Base-by-base conservation (phyloP, 2,797 vertebrate species). In the Zenarchopterus dispar region DNA sequence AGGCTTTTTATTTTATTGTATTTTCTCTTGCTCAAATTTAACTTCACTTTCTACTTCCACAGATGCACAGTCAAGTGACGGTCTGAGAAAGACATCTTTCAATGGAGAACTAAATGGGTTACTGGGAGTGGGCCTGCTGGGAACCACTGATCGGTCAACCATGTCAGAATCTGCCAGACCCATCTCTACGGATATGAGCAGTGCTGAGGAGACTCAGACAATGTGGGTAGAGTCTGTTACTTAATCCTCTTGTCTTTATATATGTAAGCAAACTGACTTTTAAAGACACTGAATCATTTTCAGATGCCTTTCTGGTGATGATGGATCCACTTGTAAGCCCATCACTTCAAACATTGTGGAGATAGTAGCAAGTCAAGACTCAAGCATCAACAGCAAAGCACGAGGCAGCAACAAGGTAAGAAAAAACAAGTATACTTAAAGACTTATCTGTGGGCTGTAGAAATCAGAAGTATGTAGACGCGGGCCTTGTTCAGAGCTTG, bases 41-140 rank as follows among this genome's bases (percentile, higher is more conserved):
- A 41, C 4, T 1, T 13, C 45, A 1, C 2, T 24, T 56, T 45
- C 2, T 8, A 62, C 17, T 73, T 75, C 13, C 23, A 62, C 81
- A 95, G 94, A 93, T 47, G n/a, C 65, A 5, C 90, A 88, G 15
- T 90, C 89, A 57, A 86, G 82, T 55, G 96, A 96, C 53, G 92
- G 73, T 77, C 94, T 92, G 64, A 93, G 94, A 70, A 93, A 94
- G 2, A 83, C 94, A 1, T 93, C 96, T 0, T 98, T 96, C 52
- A 99, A 98, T 19, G 96, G 97, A 57, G 97, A 99, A 73, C 91
- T 99, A 71, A 99, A 99, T n/a, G 97, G 98, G 1, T 89, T 98
- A 60, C 82, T 98, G 88, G 96, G 96, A 73, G 87, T 74, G 0
- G 96, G 96, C 10, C 88, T 96, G 52, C 85, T 96, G 0, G 94